Evolutionary conservation across 2,888 invertebrate genomes (phyloP).

Genomic region (Byasa hedistus): DNA sequence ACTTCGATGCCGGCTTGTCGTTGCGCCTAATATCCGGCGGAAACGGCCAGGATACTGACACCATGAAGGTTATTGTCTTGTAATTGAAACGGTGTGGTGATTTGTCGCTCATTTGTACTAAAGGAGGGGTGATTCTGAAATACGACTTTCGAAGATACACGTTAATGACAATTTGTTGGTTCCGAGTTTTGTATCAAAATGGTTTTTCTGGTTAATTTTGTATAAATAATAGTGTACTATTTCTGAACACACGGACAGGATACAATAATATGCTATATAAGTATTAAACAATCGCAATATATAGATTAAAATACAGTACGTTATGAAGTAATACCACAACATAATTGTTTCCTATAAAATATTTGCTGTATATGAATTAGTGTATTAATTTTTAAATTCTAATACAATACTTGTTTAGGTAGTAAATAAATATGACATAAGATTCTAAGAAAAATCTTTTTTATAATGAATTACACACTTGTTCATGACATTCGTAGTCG

Average conservation of each 20-base stretch:
- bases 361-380: background rate
- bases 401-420: background rate
- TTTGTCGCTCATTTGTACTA: constrained; percentile 56
- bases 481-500: background rate
- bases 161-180: constrained; percentile 16
- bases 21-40: constrained; percentile 73
- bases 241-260: background rate
- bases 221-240: background rate
- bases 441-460: too few species aligned
- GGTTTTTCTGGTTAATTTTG: background rate
- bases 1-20: constrained; percentile 47
- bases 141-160: constrained; percentile 4
- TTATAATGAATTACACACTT: too few species aligned
- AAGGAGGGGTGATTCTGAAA: constrained; percentile 31
- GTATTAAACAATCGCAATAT: background rate
- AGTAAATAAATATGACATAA: background rate
- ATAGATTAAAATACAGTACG: background rate
- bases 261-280: too few species aligned
- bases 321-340: background rate
- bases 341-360: background rate
- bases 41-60: constrained; percentile 59
- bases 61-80: constrained; percentile 63
- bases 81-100: constrained; percentile 74
- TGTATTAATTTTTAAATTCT: background rate
- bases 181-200: background rate